Base-by-base conservation (phyloP, 1,140 invertebrate genomes). In the Drosophila orena region DNA sequence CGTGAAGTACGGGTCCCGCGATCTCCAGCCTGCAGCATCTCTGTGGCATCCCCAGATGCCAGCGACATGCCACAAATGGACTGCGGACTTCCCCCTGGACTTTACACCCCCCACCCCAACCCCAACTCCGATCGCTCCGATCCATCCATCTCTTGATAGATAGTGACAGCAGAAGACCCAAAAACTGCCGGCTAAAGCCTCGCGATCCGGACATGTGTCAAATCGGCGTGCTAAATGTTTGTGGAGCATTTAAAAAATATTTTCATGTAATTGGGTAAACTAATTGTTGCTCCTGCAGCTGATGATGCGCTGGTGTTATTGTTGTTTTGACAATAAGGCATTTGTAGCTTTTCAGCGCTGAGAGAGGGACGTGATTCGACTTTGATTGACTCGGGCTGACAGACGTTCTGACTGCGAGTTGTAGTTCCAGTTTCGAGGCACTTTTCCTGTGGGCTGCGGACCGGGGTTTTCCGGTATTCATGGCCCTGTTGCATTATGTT, bases 191-290 rank as follows among this genome's bases (percentile, higher is more conserved):
- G 30, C 14, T 11, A 52, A 49, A 37, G 57, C 35, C 65, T 38
- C 49, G 37, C 79, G 35, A 54, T 58, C 40, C 61, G 56, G 83
- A 81, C 83, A 86, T 86, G 75, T 86, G 83, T 89, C 83, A 86
- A 81, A 64, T 75, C 60, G 62, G 24, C 47, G 60, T 61, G 58
- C 35, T 69, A 57, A 77, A 76, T 88, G 84, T 89, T 89, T 89
- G 74, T 90, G 65, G 59, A 89, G 77, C 84, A 80, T 89, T 89
- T 89, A 89, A 89, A 62, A 83, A 89, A 89, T 89, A 89, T 89
- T 89, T 86, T 91, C 73, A 84, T 91, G 88, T 91, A 91, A 91
- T 91, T 91, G 78, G 88, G 88, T 91, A 91, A 91, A 90, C 86
- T 91, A 91, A 90, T 90, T 90, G 84, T 89, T 71, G 81, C 76